Base-by-base conservation (phyloP, 2,113 vertebrate genomes). In the Brachionichthys hirsutus region DNA sequence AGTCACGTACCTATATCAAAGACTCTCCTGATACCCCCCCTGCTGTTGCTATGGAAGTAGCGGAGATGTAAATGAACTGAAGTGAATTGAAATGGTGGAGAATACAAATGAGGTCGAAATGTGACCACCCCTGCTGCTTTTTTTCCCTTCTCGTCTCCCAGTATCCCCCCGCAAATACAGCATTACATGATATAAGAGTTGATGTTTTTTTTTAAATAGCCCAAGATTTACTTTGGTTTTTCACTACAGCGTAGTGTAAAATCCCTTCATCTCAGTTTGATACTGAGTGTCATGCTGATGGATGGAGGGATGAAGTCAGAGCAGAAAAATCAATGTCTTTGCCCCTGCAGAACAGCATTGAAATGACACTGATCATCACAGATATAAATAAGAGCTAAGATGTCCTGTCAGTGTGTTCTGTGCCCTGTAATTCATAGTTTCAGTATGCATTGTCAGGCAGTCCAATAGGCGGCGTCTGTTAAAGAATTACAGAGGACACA, bases 1-100 rank as follows among this genome's bases (percentile, higher is more conserved):
- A 84, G 82, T 86, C 85, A 85, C 88, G 83, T 87, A 90, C 87
- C 87, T 89, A 88, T 90, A 89, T 94, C 91, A 93, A 90, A 95
- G 91, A 92, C 94, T 88, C 85, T 92, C 86, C 90, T 84, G 91
- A 92, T 93, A 89, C 93, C 91, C 89, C 89, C 85, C 92, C 92
- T 89, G 86, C 93, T 93, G 92, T 92, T 92, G 91, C 91, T 89
- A 92, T 89, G 91, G 92, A 88, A 86, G 90, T 92, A 92, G 80
- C 54, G 84, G 87, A 85, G 87, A 93, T 95, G 88, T 93, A 95
- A 95, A 95, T 94, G 90, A 94, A 91, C 91, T 93, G 89, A 88
- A 92, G 90, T 87, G 91, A 93, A 92, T 90, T 91, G 85, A 73
- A n/a, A 67, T 92, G 89, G 85, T 83, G 92, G 86, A 90, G 93